Conservation (phyloP, 1,140 invertebrate species). For the Bombus breviceps region DNA sequence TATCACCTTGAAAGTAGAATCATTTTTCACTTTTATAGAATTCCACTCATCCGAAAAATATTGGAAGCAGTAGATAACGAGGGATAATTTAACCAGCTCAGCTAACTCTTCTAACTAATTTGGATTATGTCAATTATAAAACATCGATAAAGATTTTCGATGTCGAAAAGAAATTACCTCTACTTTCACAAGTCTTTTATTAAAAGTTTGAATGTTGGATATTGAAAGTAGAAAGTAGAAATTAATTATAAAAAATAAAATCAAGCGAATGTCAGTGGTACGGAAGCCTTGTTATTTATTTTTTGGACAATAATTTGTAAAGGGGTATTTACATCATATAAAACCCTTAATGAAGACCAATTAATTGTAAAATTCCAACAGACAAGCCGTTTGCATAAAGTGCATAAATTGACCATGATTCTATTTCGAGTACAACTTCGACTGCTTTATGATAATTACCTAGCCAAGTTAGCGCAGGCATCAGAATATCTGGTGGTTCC, state of each 20-base stretch:
- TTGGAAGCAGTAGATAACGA: neutral
- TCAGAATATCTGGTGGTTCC: conserved; percentile 82
- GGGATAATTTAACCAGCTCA: neutral
- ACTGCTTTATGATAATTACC: conserved; percentile 79
- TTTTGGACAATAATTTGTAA: neutral
- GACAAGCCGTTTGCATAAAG: neutral
- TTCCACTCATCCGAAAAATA: neutral
- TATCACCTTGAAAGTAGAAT: neutral
- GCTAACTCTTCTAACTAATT: too few species aligned
- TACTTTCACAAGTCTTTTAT: too few species aligned
- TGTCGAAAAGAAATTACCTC: too few species aligned
- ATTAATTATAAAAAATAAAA: too few species aligned
- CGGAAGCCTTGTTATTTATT: neutral
- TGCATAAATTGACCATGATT: neutral
- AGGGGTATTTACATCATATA: too few species aligned
- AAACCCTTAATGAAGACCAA: neutral
- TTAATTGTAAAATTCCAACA: neutral
- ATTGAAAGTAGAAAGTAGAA: too few species aligned
- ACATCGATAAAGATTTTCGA: too few species aligned
- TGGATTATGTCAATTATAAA: too few species aligned
- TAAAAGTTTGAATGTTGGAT: too few species aligned
- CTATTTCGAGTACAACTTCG: neutral
- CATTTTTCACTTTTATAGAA: neutral
- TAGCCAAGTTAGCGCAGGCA: conserved; percentile 94
- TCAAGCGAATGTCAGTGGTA: too few species aligned